phyloP scores from a whole-genome alignment of 1,140 invertebrate genomes.

The Lucilia cuprina region DNA sequence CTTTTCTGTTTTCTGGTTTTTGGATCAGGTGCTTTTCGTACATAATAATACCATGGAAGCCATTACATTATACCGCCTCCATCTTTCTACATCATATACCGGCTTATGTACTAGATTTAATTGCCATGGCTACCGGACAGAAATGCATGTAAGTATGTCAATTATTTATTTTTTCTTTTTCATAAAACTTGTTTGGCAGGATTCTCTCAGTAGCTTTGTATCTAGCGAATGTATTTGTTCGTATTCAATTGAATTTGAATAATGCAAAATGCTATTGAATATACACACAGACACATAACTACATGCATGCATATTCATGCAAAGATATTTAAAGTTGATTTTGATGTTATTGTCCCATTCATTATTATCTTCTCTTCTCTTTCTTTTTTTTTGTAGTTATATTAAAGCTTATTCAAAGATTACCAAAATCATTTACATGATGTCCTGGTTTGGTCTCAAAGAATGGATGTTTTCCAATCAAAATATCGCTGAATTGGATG shows the following conservation, averaged over 20 bases:
- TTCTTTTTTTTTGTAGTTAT: conserved; percentile 37
- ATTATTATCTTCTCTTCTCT: neutral
- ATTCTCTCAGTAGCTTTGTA: neutral
- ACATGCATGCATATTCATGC: too few relatives aligned
- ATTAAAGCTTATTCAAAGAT: conserved; percentile 52
- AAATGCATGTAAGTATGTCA: conserved; percentile 67
- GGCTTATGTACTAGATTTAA: conserved; percentile 68
- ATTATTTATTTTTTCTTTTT: neutral
- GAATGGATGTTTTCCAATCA: conserved; percentile 60
- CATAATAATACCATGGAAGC: conserved; percentile 62
- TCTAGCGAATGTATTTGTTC: neutral
- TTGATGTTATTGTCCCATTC: neutral
- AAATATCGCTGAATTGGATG: conserved; percentile 61
- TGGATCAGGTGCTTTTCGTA: conserved; percentile 61
- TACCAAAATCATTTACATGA: conserved; percentile 60
- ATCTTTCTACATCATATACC: conserved; percentile 70
- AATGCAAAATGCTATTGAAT: too few relatives aligned
- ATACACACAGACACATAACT: too few relatives aligned
- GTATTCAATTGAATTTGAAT: conserved; percentile 8
- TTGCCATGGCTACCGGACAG: conserved; percentile 66
- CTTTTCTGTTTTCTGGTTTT: neutral
- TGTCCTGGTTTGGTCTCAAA: conserved; percentile 62
- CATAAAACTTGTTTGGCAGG: neutral
- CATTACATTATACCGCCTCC: conserved; percentile 59
- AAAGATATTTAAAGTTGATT: too few relatives aligned